A percentile compares a stretch with the other conserved stretches of the same genome.
These are phyloP conservation scores for Hylaea fasciaria DNA, from an alignment of 2,888 invertebrate genomes.

Conservation along the genomic window DNA sequence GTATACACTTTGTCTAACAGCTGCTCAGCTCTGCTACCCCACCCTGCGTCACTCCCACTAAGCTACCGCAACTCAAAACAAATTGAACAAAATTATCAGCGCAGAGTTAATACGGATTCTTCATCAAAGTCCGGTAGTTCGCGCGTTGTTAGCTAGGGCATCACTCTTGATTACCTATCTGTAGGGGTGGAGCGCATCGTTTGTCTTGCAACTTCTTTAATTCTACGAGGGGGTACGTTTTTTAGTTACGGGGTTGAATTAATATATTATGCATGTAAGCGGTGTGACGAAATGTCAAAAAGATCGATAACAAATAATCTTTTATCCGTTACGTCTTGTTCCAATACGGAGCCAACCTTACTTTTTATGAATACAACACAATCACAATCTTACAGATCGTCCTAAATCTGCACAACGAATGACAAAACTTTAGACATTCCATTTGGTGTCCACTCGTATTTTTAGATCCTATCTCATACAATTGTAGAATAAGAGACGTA, in stretches of 20 bases:
- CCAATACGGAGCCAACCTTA: neutral
- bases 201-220: constrained; percentile 10
- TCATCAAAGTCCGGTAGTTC: constrained; percentile 31
- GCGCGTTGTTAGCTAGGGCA: constrained; percentile 17
- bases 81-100: constrained; percentile 10
- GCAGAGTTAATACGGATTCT: constrained; percentile 17
- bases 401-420: neutral
- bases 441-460: constrained; percentile 17
- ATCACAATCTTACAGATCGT: neutral
- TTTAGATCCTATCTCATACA: constrained; percentile 10
- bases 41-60: too few species aligned
- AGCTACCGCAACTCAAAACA: neutral
- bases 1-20: too few species aligned
- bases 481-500: constrained; percentile 16
- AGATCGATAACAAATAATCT: too few species aligned
- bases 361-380: neutral
- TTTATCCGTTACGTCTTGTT: too few species aligned
- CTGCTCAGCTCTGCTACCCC: too few species aligned
- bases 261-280: too few species aligned
- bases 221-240: neutral
- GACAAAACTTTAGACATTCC: constrained; percentile 17
- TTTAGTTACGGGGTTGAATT: neutral
- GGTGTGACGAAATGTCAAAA: too few species aligned
- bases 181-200: constrained; percentile 3
- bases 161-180: constrained; percentile 34